A percentile compares a stretch with the other conserved stretches of the same genome.
phyloP scores from a whole-genome alignment of 2,888 invertebrate species.

The Acanthopleura granulata region DNA sequence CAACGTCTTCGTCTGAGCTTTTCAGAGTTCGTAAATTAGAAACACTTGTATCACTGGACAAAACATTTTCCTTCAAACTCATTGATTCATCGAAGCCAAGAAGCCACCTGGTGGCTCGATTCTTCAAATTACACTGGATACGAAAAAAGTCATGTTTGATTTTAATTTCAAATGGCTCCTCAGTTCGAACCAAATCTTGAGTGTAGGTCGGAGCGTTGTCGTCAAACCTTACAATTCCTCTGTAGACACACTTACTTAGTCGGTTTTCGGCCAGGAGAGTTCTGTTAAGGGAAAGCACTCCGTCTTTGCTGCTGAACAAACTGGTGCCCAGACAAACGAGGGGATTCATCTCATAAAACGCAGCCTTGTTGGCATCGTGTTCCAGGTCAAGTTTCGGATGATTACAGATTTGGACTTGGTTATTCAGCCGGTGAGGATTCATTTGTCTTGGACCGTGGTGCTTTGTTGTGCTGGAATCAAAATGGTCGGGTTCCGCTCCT shows the following conservation, averaged over 20 bases:
- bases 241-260: constrained; percentile 49
- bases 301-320: constrained; percentile 43
- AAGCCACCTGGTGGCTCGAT: neutral
- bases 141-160: constrained; percentile 53
- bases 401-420: constrained; percentile 29
- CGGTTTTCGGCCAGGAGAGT: constrained; percentile 31
- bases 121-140: constrained; percentile 43
- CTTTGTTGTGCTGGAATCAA: neutral
- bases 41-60: neutral
- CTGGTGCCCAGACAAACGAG: constrained; percentile 43
- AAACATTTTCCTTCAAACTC: constrained; percentile 1
- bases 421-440: constrained; percentile 14
- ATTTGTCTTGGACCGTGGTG: neutral
- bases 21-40: constrained; percentile 20
- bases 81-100: constrained; percentile 1
- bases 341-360: constrained; percentile 41
- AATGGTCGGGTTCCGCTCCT: neutral
- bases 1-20: constrained; percentile 12
- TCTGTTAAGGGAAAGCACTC: constrained; percentile 40
- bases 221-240: constrained; percentile 42
- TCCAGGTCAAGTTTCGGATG: constrained; percentile 42
- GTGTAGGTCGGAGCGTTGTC: constrained; percentile 47
- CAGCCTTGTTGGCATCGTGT: constrained; percentile 47
- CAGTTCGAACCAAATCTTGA: constrained; percentile 32
- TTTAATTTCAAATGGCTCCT: constrained; percentile 40